Percentiles rank a stretch among this genome's conserved stretches.
Conservation (phyloP, 1,140 invertebrate species). For the Venustaconcha ellipsiformis region DNA sequence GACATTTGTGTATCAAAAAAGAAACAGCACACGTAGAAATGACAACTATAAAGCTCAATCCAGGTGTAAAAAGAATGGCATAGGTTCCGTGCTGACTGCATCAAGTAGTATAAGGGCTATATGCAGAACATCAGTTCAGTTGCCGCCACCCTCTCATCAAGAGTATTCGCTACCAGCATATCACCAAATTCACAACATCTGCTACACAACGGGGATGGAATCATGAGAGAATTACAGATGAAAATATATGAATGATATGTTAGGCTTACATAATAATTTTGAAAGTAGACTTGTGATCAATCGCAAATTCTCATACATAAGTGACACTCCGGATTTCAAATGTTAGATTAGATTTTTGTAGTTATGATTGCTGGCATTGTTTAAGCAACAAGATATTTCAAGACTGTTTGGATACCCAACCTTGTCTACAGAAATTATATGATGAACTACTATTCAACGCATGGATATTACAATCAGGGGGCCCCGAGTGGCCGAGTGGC, state of each 20-base stretch:
- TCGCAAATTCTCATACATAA: slow-evolving; percentile 25
- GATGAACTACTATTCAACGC: no score
- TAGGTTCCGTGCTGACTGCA: slow-evolving; percentile 27
- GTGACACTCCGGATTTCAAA: slow-evolving; percentile 31
- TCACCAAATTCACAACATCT: background rate
- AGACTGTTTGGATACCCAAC: no score
- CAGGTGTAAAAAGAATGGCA: slow-evolving; percentile 16
- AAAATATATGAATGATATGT: background rate
- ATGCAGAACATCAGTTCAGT: background rate
- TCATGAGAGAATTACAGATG: slow-evolving; percentile 19
- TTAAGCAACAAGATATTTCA: no score
- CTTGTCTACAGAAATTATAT: no score
- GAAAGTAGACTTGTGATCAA: slow-evolving; percentile 8
- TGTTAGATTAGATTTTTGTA: slow-evolving; percentile 7
- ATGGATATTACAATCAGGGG: no score
- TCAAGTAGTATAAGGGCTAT: slow-evolving; percentile 7
- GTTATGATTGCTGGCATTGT: background rate
- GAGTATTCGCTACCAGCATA: slow-evolving; percentile 26
- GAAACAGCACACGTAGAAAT: no score
- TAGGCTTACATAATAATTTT: slow-evolving; percentile 7
- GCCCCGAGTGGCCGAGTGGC: no score
- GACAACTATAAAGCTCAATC: no score
- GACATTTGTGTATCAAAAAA: no score
- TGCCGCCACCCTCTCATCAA: background rate
- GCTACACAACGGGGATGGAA: slow-evolving; percentile 31